These are phyloP conservation scores for Synanceia verrucosa DNA, from an alignment of 2,797 vertebrate species.

Conservation along the genomic window DNA sequence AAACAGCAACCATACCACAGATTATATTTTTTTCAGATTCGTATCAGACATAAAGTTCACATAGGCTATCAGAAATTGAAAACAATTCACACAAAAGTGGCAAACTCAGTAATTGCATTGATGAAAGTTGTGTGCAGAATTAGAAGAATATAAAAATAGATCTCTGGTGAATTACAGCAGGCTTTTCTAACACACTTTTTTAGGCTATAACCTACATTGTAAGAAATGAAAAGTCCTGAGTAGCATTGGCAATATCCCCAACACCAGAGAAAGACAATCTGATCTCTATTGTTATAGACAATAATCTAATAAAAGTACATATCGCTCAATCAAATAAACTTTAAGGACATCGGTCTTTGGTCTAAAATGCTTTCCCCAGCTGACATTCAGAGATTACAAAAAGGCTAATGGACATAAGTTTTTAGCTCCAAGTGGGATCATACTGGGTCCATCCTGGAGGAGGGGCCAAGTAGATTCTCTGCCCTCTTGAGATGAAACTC, in stretches of 20 bases:
- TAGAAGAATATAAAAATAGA: constrained; percentile 72
- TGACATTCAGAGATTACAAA: constrained; percentile 10
- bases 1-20: constrained; percentile 50
- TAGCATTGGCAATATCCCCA: constrained; percentile 49
- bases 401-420: constrained; percentile 5
- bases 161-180: constrained; percentile 64
- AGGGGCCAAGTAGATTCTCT: constrained; percentile 89
- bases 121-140: constrained; percentile 60
- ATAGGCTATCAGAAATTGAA: constrained; percentile 20
- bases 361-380: constrained; percentile 35
- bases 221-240: constrained; percentile 73
- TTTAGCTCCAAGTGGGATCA: constrained; percentile 90
- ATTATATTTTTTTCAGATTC: constrained; percentile 28
- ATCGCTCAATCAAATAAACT: constrained; percentile 24
- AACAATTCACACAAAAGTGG: constrained; percentile 66
- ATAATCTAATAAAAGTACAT: constrained; percentile 10
- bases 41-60: constrained; percentile 25
- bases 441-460: constrained; percentile 90
- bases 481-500: constrained; percentile 87
- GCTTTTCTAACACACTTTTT: constrained; percentile 29
- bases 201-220: constrained; percentile 29
- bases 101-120: constrained; percentile 51
- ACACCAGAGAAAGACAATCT: constrained; percentile 31
- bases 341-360: constrained; percentile 58
- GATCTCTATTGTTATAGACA: constrained; percentile 20